Percentiles rank a stretch among this genome's conserved stretches.
Evolutionary conservation across 1,140 invertebrate genomes (phyloP).

Genomic region (Zaprionus africanus): DNA sequence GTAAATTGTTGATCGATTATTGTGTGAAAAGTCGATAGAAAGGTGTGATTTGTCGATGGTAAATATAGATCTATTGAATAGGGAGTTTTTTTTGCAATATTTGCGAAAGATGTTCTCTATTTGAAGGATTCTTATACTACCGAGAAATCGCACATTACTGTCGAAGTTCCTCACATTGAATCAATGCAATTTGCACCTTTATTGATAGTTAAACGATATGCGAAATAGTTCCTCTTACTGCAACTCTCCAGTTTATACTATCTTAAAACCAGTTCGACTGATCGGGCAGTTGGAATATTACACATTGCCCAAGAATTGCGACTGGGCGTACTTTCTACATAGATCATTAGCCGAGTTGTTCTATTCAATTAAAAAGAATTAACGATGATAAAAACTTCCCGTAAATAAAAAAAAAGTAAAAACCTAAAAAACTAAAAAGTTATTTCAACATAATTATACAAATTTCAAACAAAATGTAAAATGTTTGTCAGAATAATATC

Average conservation of each 20-base stretch:
- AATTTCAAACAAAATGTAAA: slow-evolving; percentile 44
- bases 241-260: slow-evolving; percentile 6
- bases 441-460: slow-evolving; percentile 54
- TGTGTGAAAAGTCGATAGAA: neutral
- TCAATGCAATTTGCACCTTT: neutral
- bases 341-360: slow-evolving; percentile 66
- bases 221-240: neutral
- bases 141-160: neutral
- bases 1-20: slow-evolving; percentile 1
- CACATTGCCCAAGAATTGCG: slow-evolving; percentile 45
- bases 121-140: too few species aligned
- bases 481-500: slow-evolving; percentile 65
- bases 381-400: slow-evolving; percentile 33
- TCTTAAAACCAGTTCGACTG: slow-evolving; percentile 28
- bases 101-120: neutral
- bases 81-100: neutral
- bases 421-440: slow-evolving; percentile 44
- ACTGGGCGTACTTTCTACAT: slow-evolving; percentile 44
- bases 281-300: slow-evolving; percentile 13
- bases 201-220: neutral
- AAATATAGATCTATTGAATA: neutral
- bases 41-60: neutral
- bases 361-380: slow-evolving; percentile 24
- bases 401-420: slow-evolving; percentile 31
- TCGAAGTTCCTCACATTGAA: slow-evolving; percentile 2